Evolutionary conservation across 1,140 invertebrate species (phyloP).

Genomic region (Mycetomoellerius zeteki): DNA sequence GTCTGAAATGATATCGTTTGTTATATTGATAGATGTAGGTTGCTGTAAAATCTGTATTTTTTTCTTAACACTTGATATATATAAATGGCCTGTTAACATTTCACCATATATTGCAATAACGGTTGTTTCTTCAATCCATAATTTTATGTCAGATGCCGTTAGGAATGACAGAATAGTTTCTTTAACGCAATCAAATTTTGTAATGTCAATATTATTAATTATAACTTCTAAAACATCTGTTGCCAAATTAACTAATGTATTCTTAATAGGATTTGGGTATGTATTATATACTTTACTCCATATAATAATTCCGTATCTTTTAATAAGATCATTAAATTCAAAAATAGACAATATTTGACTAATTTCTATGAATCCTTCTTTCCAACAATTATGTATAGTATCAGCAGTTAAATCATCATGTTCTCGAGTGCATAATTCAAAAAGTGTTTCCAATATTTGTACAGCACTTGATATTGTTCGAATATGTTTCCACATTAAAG

Average conservation of each 20-base stretch:
- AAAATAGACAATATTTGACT: conserved; percentile 54
- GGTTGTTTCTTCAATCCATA: conserved; percentile 80
- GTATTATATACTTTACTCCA: conserved; percentile 78
- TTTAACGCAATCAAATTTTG: conserved; percentile 53
- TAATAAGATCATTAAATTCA: conserved; percentile 72
- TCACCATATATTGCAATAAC: conserved; percentile 80
- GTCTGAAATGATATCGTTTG: conserved; percentile 68
- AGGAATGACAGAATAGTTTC: conserved; percentile 77
- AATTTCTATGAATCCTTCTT: conserved; percentile 64
- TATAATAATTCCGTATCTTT: conserved; percentile 69
- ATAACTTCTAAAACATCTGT: conserved; percentile 84
- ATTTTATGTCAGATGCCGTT: conserved; percentile 76
- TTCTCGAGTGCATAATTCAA: conserved; percentile 73
- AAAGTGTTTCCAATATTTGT: conserved; percentile 79
- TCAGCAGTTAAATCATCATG: conserved; percentile 52
- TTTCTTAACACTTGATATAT: conserved; percentile 71
- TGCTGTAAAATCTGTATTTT: conserved; percentile 73
- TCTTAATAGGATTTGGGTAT: conserved; percentile 77
- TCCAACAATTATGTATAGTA: conserved; percentile 68
- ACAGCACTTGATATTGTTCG: conserved; percentile 67
- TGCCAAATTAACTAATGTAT: conserved; percentile 83
- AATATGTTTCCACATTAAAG: conserved; percentile 75
- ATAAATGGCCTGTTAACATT: conserved; percentile 81
- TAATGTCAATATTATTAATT: conserved; percentile 76
- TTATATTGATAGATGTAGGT: conserved; percentile 71